phyloP scores from a whole-genome alignment of 2,797 vertebrate species.

The Catostomus latipinnis region DNA sequence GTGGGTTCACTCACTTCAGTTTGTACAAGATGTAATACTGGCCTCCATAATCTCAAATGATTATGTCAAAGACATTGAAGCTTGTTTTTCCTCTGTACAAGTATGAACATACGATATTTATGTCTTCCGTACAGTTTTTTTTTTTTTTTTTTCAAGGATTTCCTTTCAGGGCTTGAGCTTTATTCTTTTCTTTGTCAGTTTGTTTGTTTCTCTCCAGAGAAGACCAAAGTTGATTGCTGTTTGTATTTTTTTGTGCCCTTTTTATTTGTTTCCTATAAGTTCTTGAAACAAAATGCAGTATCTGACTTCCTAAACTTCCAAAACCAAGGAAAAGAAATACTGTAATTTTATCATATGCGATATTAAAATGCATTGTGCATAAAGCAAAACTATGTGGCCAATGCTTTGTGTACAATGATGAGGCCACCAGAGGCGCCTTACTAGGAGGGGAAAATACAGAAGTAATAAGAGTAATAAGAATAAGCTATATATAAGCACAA shows the following conservation, averaged over 20 bases:
- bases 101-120: slow-evolving; percentile 27
- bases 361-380: slow-evolving; percentile 49
- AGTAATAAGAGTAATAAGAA: background rate
- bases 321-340: slow-evolving; percentile 55
- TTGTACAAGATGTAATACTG: slow-evolving; percentile 17
- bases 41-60: slow-evolving; percentile 31
- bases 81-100: slow-evolving; percentile 34
- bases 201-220: slow-evolving; percentile 66
- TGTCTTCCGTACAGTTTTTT: slow-evolving; percentile 52
- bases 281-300: slow-evolving; percentile 60
- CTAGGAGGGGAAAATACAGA: slow-evolving; percentile 64
- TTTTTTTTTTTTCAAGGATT: slow-evolving; percentile 7
- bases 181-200: slow-evolving; percentile 15
- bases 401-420: slow-evolving; percentile 68
- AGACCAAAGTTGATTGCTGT: slow-evolving; percentile 73
- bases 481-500: slow-evolving; percentile 71
- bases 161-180: slow-evolving; percentile 37
- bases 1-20: slow-evolving; percentile 7
- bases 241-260: slow-evolving; percentile 8
- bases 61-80: slow-evolving; percentile 34
- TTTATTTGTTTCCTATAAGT: slow-evolving; percentile 66
- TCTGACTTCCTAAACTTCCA: slow-evolving; percentile 67
- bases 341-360: slow-evolving; percentile 68
- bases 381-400: slow-evolving; percentile 62
- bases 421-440: slow-evolving; percentile 60